These are phyloP conservation scores for Cataglyphis altisquamis DNA, from an alignment of 2,888 invertebrate species.

Conservation along the genomic window DNA sequence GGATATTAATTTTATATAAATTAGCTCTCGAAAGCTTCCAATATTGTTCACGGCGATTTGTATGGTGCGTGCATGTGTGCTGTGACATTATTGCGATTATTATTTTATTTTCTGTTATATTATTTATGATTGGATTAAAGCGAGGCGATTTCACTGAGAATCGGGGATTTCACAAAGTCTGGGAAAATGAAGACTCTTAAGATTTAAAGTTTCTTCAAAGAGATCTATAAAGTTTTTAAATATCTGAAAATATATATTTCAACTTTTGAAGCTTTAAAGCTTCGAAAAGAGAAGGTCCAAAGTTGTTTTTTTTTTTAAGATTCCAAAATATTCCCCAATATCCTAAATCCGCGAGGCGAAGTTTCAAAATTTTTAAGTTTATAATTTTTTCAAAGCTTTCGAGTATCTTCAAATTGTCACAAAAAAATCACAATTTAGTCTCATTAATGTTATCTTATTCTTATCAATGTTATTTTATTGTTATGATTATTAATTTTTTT, in stretches of 20 bases:
- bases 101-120: background rate
- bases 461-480: no score
- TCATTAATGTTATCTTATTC: no score
- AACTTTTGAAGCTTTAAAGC: background rate
- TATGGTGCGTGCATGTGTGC: background rate
- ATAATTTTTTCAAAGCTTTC: background rate
- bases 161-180: background rate
- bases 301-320: background rate
- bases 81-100: background rate
- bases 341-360: background rate
- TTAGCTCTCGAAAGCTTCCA: background rate
- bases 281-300: background rate
- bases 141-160: background rate
- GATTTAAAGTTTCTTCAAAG: background rate
- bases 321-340: background rate
- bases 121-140: background rate
- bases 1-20: slow-evolving; percentile 21
- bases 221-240: background rate
- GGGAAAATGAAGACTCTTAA: background rate
- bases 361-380: background rate
- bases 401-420: background rate
- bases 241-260: background rate
- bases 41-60: background rate
- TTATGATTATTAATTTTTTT: no score
- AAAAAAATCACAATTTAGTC: no score